A percentile compares a stretch with the other conserved stretches of the same genome.
Conservation (phyloP, 2,888 invertebrate species). For the Volucella inanis region DNA sequence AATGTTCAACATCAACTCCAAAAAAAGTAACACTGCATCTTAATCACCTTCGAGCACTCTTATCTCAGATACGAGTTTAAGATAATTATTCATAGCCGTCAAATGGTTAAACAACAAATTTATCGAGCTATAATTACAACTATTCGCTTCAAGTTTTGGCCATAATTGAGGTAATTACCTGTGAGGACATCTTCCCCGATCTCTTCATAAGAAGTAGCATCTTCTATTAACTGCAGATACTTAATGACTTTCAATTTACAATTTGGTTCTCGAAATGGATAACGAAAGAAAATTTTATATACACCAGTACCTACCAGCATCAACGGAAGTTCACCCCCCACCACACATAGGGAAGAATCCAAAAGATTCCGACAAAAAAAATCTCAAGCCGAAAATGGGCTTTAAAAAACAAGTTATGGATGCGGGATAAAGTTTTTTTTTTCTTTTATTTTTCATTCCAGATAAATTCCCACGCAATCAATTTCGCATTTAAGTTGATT, state of each 20-base stretch:
- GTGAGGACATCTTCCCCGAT: not conserved
- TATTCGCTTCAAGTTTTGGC: too few relatives aligned
- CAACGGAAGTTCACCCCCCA: conserved; percentile 12
- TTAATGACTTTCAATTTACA: conserved; percentile 41
- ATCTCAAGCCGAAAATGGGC: too few relatives aligned
- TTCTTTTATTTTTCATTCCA: not conserved
- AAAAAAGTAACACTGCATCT: too few relatives aligned
- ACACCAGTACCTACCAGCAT: not conserved
- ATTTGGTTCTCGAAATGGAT: conserved; percentile 18
- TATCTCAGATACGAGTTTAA: too few relatives aligned
- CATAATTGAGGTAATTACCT: conserved; percentile 30
- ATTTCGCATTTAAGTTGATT: conserved; percentile 24
- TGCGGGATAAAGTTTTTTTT: too few relatives aligned
- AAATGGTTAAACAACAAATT: too few relatives aligned
- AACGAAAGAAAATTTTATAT: conserved; percentile 35
- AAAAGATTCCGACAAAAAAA: conserved; percentile 3
- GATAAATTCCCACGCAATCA: conserved; percentile 61
- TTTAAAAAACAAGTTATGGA: too few relatives aligned
- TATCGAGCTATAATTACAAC: too few relatives aligned
- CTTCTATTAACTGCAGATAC: conserved; percentile 12
- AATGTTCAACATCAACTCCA: too few relatives aligned
- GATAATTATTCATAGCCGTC: too few relatives aligned
- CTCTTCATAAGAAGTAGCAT: conserved; percentile 2
- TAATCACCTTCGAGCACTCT: too few relatives aligned
- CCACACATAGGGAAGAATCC: not conserved